These are phyloP conservation scores for Clinocottus analis DNA, from an alignment of 2,113 vertebrate genomes.

Conservation along the genomic window DNA sequence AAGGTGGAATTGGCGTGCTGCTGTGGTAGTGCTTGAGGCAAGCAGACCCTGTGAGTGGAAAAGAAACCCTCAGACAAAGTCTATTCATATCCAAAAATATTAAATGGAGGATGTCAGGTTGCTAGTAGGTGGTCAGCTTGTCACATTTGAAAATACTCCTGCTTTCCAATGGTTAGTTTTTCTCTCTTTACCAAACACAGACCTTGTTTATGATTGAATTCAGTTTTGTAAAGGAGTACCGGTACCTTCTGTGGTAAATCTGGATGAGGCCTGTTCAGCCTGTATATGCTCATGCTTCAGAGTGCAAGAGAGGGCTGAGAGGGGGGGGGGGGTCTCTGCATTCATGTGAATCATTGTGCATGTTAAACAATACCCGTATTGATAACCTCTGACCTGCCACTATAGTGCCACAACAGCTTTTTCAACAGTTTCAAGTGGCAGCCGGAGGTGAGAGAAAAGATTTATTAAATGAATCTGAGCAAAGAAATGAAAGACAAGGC, in stretches of 20 bases:
- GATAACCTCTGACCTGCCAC: conserved; percentile 72
- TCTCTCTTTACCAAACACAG: conserved; percentile 45
- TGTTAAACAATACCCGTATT: conserved; percentile 72
- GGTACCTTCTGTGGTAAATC: conserved; percentile 26
- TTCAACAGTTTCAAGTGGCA: conserved; percentile 44
- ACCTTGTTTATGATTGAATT: conserved; percentile 51
- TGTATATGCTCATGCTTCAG: conserved; percentile 20
- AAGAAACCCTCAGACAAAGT: conserved; percentile 69
- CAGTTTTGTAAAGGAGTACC: conserved; percentile 25
- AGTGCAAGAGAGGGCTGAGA: too few relatives aligned
- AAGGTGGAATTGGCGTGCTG: conserved; percentile 70
- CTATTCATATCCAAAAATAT: conserved; percentile 64
- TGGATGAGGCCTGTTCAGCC: background rate
- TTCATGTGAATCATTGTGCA: conserved; percentile 63
- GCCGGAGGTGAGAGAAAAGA: conserved; percentile 58
- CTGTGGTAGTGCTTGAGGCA: conserved; percentile 52
- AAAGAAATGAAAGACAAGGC: conserved; percentile 6
- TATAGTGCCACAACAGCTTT: conserved; percentile 43
- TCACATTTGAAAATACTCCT: conserved; percentile 59
- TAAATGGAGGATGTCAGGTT: conserved; percentile 71
- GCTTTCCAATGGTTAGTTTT: conserved; percentile 39
- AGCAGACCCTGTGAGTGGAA: conserved; percentile 52
- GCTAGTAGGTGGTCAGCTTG: conserved; percentile 72
- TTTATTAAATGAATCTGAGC: conserved; percentile 62
- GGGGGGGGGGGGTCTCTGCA: conserved; percentile 30